phyloP scores from a whole-genome alignment of 2,797 vertebrate species.

The Pseudochirops cupreus region DNA sequence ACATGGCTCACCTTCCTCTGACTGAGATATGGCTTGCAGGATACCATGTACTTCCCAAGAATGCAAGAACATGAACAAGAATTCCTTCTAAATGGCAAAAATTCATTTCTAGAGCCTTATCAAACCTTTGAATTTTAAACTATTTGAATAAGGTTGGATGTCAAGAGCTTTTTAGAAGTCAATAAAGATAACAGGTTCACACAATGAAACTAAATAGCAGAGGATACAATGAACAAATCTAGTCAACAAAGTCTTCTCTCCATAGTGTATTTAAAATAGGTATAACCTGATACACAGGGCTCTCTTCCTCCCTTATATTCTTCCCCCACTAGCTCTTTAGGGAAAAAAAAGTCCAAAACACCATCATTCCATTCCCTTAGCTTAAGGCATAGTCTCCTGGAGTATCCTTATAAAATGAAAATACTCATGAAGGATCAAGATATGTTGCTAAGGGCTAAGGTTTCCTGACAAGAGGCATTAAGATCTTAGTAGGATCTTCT shows the following conservation, averaged over 20 bases:
- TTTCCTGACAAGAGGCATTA: background rate
- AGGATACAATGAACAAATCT: background rate
- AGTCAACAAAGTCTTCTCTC: background rate
- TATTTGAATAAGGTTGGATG: background rate
- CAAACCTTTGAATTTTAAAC: background rate
- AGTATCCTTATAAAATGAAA: background rate
- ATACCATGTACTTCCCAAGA: constrained; percentile 13
- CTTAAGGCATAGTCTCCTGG: background rate
- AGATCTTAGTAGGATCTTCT: background rate
- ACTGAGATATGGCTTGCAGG: background rate
- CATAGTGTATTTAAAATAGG: background rate
- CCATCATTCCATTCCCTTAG: background rate
- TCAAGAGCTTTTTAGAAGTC: background rate
- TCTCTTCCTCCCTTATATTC: background rate
- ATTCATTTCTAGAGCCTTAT: background rate
- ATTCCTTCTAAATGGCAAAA: constrained; percentile 28
- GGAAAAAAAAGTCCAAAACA: background rate
- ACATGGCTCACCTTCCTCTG: background rate
- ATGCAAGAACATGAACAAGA: background rate
- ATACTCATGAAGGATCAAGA: background rate
- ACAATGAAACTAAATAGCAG: background rate
- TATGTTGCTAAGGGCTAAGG: background rate
- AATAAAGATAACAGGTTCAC: background rate
- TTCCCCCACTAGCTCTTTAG: background rate
- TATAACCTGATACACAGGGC: background rate